These are phyloP conservation scores for Pectinophora gossypiella DNA, from an alignment of 1,140 invertebrate species.

Conservation along the genomic window DNA sequence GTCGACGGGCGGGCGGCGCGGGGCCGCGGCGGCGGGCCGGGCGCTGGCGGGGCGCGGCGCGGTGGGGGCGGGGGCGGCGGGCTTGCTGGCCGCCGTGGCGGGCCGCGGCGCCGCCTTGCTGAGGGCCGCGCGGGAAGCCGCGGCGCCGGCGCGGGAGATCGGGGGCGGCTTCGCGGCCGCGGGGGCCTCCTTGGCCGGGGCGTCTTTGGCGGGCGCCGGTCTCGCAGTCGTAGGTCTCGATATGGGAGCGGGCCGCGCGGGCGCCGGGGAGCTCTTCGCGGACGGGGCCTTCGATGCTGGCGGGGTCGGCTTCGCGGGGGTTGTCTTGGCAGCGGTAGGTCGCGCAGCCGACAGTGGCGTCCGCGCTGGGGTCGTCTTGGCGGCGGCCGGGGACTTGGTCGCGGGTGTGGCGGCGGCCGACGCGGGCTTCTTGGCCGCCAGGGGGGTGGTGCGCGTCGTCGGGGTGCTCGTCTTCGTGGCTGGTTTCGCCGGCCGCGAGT, in stretches of 20 bases:
- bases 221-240: not conserved
- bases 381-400: slow-evolving; percentile 10
- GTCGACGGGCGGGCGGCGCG: slow-evolving; percentile 19
- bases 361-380: not conserved
- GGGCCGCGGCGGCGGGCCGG: slow-evolving; percentile 9
- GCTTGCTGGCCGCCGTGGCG: slow-evolving; percentile 6
- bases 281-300: not conserved
- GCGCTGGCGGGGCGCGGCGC: slow-evolving; percentile 7
- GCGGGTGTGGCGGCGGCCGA: slow-evolving; percentile 12
- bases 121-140: not conserved
- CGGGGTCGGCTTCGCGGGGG: not conserved
- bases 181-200: not conserved
- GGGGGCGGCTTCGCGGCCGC: not conserved
- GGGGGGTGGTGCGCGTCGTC: not conserved
- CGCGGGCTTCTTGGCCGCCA: not conserved
- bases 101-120: not conserved
- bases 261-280: not conserved
- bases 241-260: not conserved
- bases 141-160: not conserved
- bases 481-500: slow-evolving; percentile 9
- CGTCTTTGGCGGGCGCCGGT: not conserved
- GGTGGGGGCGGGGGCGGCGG: slow-evolving; percentile 10
- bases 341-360: not conserved
- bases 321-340: slow-evolving; percentile 4
- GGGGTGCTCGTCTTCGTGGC: not conserved